Evolutionary conservation across 1,140 invertebrate species (phyloP), one percentile per base, ranked within the genome.

Genomic region (Cherax destructor): DNA sequence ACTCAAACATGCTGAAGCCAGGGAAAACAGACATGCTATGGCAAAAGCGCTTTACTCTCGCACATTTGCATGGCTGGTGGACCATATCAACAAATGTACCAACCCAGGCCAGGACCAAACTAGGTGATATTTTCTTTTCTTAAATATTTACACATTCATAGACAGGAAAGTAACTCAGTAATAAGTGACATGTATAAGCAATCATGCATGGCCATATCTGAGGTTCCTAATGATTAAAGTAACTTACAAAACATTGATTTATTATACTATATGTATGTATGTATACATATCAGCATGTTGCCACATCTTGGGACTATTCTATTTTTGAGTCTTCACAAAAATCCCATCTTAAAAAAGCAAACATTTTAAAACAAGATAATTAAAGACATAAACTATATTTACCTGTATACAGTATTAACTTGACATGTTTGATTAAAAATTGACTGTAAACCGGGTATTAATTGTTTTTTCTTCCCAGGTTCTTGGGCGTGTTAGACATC

Each of bases 401-500:
- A 2, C 30, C 30, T 41, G 30, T 41, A 41, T 41, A 41, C 30
- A 13, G 52, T 10, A 56, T 56, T 56, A 13, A 56, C 52, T 56
- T 56, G 18, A 65, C 13, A 65, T 65, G 61, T 21, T 65, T 21
- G 61, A 65, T 21, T 21, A 65, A 11, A 65, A 21, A 11, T 65
- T 65, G 11, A 11, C 52, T 56, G 52, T 56, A 65, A 21, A 65
- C 18, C 11, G 7, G 11, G 24, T 30, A 11, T n/a, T 74, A 74
- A 74, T 74, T 49, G 11, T 9, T 7, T 81, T 61, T 76, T 78
- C 49, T 47, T 65, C n/a, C 7, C 83, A 92, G 97, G 79, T 99
- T 99, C 94, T 96, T 99, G 10, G 99, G 99, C 30, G 97, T 98
- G 78, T 95, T 99, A 9, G 98, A 99, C 95, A 99, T 99, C 93